These are phyloP conservation scores for Polydrusus pterygomalis DNA, from an alignment of 2,888 invertebrate species.

Conservation along the genomic window DNA sequence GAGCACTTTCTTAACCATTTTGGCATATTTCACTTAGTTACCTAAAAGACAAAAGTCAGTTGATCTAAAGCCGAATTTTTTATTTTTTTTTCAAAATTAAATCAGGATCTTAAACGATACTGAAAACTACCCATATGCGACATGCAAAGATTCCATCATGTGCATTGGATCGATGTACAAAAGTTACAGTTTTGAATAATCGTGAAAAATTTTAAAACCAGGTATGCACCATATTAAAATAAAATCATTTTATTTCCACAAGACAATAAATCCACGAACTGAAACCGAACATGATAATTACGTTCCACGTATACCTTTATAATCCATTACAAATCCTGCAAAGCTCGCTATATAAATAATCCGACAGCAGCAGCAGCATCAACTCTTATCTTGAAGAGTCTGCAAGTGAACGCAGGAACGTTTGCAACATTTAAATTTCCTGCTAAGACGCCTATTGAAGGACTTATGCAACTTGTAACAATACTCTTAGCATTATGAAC, in stretches of 20 bases:
- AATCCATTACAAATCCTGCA: slow-evolving; percentile 40
- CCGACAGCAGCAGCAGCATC: slow-evolving; percentile 30
- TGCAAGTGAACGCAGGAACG: slow-evolving; percentile 44
- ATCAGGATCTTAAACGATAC: no score
- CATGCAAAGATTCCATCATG: no score
- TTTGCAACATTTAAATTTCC: slow-evolving; percentile 46
- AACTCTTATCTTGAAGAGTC: slow-evolving; percentile 46
- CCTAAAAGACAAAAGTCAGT: no score
- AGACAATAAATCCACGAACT: slow-evolving; percentile 5
- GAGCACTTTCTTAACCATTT: no score
- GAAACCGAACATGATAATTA: slow-evolving; percentile 13
- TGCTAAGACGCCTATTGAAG: slow-evolving; percentile 43
- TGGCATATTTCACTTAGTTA: no score
- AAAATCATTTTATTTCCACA: not conserved
- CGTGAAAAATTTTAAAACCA: no score
- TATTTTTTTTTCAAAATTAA: no score
- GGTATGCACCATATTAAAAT: no score
- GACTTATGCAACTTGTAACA: slow-evolving; percentile 39
- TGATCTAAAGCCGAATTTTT: no score
- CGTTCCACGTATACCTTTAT: slow-evolving; percentile 22
- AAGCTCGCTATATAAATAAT: slow-evolving; percentile 48
- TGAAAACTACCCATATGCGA: no score
- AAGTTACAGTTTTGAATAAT: no score
- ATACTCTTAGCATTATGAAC: slow-evolving; percentile 29
- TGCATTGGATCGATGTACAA: no score